Base-by-base conservation (phyloP, 2,797 vertebrate genomes). In the Cossypha niveicapilla region DNA sequence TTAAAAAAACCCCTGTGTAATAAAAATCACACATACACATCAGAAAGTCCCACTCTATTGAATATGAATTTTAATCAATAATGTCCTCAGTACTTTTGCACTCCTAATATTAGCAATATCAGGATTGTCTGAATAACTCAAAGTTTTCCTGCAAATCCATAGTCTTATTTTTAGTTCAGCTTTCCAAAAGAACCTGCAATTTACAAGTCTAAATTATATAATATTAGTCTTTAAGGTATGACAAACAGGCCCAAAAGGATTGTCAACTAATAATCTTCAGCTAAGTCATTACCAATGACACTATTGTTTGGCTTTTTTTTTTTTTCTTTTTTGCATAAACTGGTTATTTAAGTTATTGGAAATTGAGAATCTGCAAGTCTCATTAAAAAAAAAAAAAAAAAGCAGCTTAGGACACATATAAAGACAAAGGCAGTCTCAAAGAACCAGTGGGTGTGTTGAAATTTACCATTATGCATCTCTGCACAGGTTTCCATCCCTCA, bases 1-100 rank as follows among this genome's bases (percentile, higher is more conserved):
- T 47, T 65, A 5, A 51, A 83, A 68, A 39, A 57, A 39, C 1
- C 1, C 0, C 9, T 0, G 0, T 23, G 12, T 37, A 62, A 63
- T 48, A 53, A 39, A 79, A 68, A 63, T 27, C 51, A 42, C 24
- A 57, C 35, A 25, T n/a, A 18, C 24, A 60, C 27, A 68, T 48
- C 30, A 48, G 34, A 41, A 47, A 34, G 21, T 32, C 42, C 25
- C 25, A 63, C 68, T 63, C 28, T 30, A 24, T 24, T 17, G 13
- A 23, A 78, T n/a, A 32, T 30, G 5, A 84, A 18, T 63, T 82
- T 81, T 51, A 44, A 73, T 37, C 44, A 67, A 18, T 45, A 66
- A 62, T 3, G 14, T 35, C 37, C 16, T 37, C 17, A 42, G 47
- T 44, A 39, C 32, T 67, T 73, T n/a, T 47, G 22, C 10, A 45